Evolutionary conservation across 1,140 invertebrate species (phyloP).

Genomic region (Drosophila neocordata): DNA sequence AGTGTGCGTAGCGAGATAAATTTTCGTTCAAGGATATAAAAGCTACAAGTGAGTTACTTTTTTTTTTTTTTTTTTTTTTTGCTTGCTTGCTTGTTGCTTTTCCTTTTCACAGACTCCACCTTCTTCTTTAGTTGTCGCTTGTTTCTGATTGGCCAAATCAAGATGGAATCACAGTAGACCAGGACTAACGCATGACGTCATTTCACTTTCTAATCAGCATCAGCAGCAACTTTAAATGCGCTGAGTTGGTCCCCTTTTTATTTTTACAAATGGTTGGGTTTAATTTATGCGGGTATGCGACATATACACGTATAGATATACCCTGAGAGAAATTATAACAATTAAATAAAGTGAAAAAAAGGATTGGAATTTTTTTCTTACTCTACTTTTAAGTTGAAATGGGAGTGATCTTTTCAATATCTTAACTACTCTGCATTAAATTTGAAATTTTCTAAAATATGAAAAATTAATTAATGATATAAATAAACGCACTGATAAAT

Average conservation of each 20-base stretch:
- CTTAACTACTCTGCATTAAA: no score
- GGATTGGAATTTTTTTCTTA: background rate
- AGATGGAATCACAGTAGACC: constrained; percentile 56
- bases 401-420: no score
- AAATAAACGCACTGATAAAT: no score
- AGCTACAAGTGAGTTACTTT: constrained; percentile 67
- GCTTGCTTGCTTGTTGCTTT: constrained; percentile 25
- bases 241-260: constrained; percentile 41
- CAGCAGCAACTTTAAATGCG: constrained; percentile 49
- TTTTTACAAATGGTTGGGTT: constrained; percentile 59
- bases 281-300: constrained; percentile 71
- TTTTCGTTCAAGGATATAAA: constrained; percentile 78
- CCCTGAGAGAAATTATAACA: constrained; percentile 31
- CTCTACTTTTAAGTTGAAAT: no score
- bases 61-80: background rate
- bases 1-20: constrained; percentile 80
- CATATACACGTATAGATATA: constrained; percentile 35
- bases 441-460: no score
- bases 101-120: constrained; percentile 57
- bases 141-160: constrained; percentile 82
- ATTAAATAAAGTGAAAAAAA: constrained; percentile 7
- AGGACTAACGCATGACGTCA: constrained; percentile 76
- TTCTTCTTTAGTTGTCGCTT: constrained; percentile 31
- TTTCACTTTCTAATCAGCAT: constrained; percentile 76
- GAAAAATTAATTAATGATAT: no score